These are phyloP conservation scores for Vombatus ursinus DNA, from an alignment of 2,113 vertebrate species.

Conservation along the genomic window DNA sequence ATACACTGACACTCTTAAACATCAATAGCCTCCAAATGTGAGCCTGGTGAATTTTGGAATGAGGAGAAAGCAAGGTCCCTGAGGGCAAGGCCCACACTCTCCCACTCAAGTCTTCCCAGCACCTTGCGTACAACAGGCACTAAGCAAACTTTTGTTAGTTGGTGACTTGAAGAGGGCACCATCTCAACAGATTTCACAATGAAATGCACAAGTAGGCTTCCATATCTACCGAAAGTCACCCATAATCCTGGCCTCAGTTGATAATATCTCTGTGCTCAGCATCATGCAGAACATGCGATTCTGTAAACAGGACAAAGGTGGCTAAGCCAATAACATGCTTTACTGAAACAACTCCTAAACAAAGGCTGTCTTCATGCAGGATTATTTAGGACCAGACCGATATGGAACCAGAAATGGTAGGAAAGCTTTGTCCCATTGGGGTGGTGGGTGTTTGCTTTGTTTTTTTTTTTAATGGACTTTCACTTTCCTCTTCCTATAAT, in stretches of 20 bases:
- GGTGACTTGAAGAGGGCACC: too few relatives aligned
- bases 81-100: neutral
- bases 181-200: neutral
- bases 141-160: too few relatives aligned
- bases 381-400: slow-evolving; percentile 69
- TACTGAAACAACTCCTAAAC: neutral
- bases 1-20: too few relatives aligned
- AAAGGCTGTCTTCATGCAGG: neutral
- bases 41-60: too few relatives aligned
- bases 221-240: neutral
- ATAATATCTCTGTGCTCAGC: neutral
- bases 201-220: neutral
- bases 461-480: slow-evolving; percentile 48
- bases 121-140: too few relatives aligned
- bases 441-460: slow-evolving; percentile 9
- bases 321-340: neutral
- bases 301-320: neutral
- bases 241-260: too few relatives aligned
- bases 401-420: slow-evolving; percentile 56
- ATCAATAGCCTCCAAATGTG: too few relatives aligned
- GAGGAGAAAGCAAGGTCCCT: neutral
- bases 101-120: too few relatives aligned
- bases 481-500: slow-evolving; percentile 62
- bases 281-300: slow-evolving; percentile 29
- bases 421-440: slow-evolving; percentile 4